Evolutionary conservation across 1,140 invertebrate genomes (phyloP), one percentile per base, ranked within the genome.

Genomic region (Anastrepha ludens): DNA sequence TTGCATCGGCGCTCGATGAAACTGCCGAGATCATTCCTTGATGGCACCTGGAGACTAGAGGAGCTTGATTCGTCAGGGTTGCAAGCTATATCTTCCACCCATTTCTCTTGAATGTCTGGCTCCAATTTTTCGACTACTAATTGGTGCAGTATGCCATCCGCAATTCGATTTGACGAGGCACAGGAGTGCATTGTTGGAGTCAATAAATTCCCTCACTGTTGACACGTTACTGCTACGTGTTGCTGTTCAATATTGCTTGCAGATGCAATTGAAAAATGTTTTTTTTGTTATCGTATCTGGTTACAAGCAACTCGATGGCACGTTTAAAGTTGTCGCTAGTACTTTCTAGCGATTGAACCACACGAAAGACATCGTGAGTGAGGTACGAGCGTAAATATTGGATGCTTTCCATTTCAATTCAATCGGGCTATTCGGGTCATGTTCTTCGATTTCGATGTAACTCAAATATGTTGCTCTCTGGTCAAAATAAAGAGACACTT

Each of bases 261-360:
- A 86, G 44, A 17, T 86, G 86, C 3, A 60, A 86, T n/a, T 86
- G 86, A 65, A 86, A 86, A n/a, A 86, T 65, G 41, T 44, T 44
- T 17, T 7, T 29, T 44, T 86, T 86, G 62, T 86, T 65, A 13
- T 86, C 41, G 47, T 86, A 86, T n/a, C 86, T 86, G 17, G 15
- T 47, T 3, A n/a, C 50, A 9, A 86, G 62, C 44, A 86, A 47
- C 11, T 86, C 50, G 2, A 86, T 47, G 9, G 60, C 86, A 3
- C n/a, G 29, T 65, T 65, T 64, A 65, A 67, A 86, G 29, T 86
- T 64, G 17, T 86, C 9, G 17, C 13, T 39, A 13, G 85, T 86
- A 20, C 59, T 29, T 20, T 86, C 86, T 4, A 86, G 13, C 1
- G 62, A 62, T 47, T 86, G 86, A 47, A 86, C 44, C 4, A 86